Evolutionary conservation across 2,113 vertebrate genomes (phyloP), one percentile per base, ranked within the genome.

Genomic region (Diadophis punctatus): DNA sequence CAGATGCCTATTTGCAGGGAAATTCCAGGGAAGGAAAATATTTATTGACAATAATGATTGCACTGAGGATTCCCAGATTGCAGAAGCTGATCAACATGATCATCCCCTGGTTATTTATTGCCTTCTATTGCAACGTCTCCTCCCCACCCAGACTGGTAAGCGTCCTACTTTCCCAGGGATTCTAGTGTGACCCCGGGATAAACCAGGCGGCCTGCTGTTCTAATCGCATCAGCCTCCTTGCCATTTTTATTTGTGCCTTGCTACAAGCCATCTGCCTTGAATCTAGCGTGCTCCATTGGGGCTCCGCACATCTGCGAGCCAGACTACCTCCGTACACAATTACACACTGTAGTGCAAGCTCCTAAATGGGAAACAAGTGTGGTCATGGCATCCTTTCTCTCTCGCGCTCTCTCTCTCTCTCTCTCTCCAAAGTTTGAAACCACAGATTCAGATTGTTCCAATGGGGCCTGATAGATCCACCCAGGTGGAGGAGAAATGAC

Each of bases 331-430:
- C 96, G 48, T 96, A 97, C 98, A 98, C 98, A 98, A 98, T 98
- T 98, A 98, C 97, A 97, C 97, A 98, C 98, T 97, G 97, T 97
- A 96, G 96, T 93, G 95, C 97, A 97, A 97, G 96, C 96, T 97
- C 96, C 97, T 97, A 98, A 98, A 98, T 98, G 97, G 96, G 97
- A 98, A 98, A 97, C 98, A 98, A 98, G 98, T 98, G 97, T 97
- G 97, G 97, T 97, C 97, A 97, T 95, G 94, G 97, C 96, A 96
- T 94, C 95, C 91, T 96, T 93, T 94, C 94, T 55, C 90, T 5
- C 86, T n/a, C 94, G 88, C 94, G 92, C 74, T 0, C 74, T 87
- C 85, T 0, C 74, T 87, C 85, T 0, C 93, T 0, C 74, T 87
- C 85, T 0, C 74, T 87, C 85, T 0, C 93, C 1, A 90, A 11